Base-by-base conservation (phyloP, 2,113 vertebrate species). In the Macroglossus sobrinus region DNA sequence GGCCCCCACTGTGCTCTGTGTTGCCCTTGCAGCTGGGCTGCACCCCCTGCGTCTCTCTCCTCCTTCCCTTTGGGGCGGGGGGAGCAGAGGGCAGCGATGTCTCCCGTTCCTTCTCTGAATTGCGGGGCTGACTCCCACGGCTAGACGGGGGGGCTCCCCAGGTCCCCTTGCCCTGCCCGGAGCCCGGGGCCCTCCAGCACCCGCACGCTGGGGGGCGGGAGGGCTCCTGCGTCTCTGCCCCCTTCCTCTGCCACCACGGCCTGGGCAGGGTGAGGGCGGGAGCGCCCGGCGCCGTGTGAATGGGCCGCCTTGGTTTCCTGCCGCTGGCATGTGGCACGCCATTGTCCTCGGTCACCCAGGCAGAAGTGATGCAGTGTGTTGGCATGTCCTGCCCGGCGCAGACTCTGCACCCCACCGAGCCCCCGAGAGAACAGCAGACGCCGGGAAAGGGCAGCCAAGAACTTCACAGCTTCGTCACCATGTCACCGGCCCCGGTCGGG, bases 281-380 rank as follows among this genome's bases (percentile, higher is more conserved):
- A 98, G 98, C 98, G 97, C 98, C 97, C 98, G 98, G 99, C 99
- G 99, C 99, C 99, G 98, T 98, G 98, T 99, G 99, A 99, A 99
- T 99, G 99, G 99, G 99, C 98, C 99, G 99, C 99, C 99, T 99
- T 99, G 99, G 99, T 99, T 99, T 99, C 98, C 98, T 95, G 98
- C 97, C 97, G 89, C 98, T 98, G 98, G 98, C 99, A 99, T 99
- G 99, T 99, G 99, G 99, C 99, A 98, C 98, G 98, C 97, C 98
- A 99, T 99, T 99, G 99, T 99, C 99, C 99, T 98, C 98, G 64
- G 99, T 98, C 99, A 99, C 99, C 98, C 98, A 99, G 99, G 99
- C 99, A 99, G 99, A 99, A 99, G 99, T 99, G 99, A 99, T 99
- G 99, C 99, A 99, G 99, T 99, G 99, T 99, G 99, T 99, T 99